Conservation (phyloP, 1,140 invertebrate species). For the Wiebesia pumilae region DNA sequence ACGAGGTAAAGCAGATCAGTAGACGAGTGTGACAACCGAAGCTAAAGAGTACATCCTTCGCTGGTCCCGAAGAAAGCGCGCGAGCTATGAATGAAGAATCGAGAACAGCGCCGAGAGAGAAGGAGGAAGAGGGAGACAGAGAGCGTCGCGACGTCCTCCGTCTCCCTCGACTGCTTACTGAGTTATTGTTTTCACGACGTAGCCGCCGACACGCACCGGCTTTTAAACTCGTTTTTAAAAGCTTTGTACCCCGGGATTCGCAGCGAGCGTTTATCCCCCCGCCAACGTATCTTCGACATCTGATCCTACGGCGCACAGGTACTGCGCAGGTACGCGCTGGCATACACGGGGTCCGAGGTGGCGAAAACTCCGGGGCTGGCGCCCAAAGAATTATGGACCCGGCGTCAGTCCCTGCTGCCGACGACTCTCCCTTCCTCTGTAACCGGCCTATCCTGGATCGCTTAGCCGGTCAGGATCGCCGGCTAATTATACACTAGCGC, state of each 20-base stretch:
- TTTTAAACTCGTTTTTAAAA: constrained; percentile 52
- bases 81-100: constrained; percentile 5
- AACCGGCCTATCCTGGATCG: background rate
- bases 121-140: background rate
- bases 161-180: constrained; percentile 8
- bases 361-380: constrained; percentile 64
- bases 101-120: background rate
- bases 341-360: constrained; percentile 57
- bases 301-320: background rate
- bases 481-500: constrained; percentile 35
- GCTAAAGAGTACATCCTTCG: background rate
- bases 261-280: constrained; percentile 26
- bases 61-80: background rate
- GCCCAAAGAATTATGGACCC: constrained; percentile 65
- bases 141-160: background rate
- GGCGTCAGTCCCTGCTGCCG: constrained; percentile 7
- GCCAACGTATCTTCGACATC: background rate
- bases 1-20: background rate
- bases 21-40: background rate
- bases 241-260: background rate
- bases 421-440: background rate
- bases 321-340: constrained; percentile 24
- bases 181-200: constrained; percentile 55
- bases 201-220: constrained; percentile 56
- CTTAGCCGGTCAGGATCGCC: background rate